phyloP scores from a whole-genome alignment of 2,888 invertebrate genomes.

The Apodemia hepburni region DNA sequence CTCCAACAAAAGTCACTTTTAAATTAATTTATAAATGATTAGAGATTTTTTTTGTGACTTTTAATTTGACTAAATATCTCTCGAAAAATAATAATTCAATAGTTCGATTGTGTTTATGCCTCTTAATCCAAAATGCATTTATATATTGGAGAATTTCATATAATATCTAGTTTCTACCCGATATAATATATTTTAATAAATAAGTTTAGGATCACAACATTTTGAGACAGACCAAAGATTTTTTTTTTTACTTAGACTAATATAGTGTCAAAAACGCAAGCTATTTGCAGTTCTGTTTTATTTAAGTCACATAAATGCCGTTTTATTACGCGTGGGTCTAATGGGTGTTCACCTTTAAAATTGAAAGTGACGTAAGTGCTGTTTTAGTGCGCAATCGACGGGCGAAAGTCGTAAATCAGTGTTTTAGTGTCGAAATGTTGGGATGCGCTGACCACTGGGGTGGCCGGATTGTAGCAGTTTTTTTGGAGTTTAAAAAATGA shows the following conservation, averaged over 20 bases:
- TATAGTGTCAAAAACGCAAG: neutral
- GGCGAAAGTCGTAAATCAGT: slow-evolving; percentile 75
- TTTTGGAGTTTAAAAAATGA: slow-evolving; percentile 52
- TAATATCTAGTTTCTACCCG: too few species aligned
- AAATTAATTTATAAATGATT: too few species aligned
- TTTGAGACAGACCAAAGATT: too few species aligned
- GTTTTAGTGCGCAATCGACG: slow-evolving; percentile 78
- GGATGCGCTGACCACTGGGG: slow-evolving; percentile 77
- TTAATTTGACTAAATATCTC: too few species aligned
- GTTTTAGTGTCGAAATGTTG: slow-evolving; percentile 79
- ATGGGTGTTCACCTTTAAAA: slow-evolving; percentile 64
- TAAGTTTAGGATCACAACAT: too few species aligned
- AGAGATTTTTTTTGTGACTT: too few species aligned
- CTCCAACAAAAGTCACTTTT: too few species aligned
- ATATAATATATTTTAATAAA: too few species aligned
- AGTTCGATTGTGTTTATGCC: too few species aligned
- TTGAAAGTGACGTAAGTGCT: slow-evolving; percentile 79
- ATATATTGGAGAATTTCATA: too few species aligned
- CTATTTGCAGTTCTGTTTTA: slow-evolving; percentile 20
- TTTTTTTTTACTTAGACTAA: neutral
- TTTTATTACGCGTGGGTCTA: slow-evolving; percentile 52
- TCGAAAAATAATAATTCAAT: too few species aligned
- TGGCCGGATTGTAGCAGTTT: slow-evolving; percentile 58
- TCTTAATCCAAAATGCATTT: too few species aligned
- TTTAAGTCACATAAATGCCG: slow-evolving; percentile 31